Evolutionary conservation across 2,888 invertebrate species (phyloP), one percentile per base, ranked within the genome.

Genomic region (Drosophila barbarae): DNA sequence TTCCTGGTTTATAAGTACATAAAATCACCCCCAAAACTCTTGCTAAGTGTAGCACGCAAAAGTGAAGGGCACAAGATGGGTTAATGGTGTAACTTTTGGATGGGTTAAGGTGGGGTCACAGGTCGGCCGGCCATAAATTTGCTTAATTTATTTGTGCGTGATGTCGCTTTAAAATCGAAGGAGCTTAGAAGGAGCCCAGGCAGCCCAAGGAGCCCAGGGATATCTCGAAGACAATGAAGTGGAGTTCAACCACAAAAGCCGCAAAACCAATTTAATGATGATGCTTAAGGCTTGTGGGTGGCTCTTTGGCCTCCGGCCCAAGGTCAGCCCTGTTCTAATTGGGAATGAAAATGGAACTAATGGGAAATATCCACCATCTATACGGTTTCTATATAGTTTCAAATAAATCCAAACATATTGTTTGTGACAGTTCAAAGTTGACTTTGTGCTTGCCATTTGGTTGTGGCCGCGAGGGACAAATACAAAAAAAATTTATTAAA

Each of bases 101-200:
- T 13, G 57, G 15, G 35, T 44, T 15, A 30, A 18, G 46, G 8
- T 2, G 46, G 59, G 41, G 23, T 38, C 52, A 59, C 52, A 56
- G 68, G 49, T 55, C 38, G 54, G 44, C 18, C 26, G 49, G 60
- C 60, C 69, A 80, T 83, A 83, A 79, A 79, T 79, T 80, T 76
- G 69, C 69, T 74, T 80, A 83, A 80, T 83, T 83, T 83, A 83
- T 83, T 41, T 61, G 50, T 56, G 58, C 54, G 64, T 60, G 77
- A 49, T 63, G 42, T 59, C 46, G 58, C 61, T 73, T 78, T 82
- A 76, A 79, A 82, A 41, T 63, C 38, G 63, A 18, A 36, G 34
- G 34, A 12, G 46, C 30, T 15, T 21, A 36, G 42, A 50, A 44
- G 44, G 15, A 18, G 44, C 8, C 2, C 8, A 5, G 36, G 9